phyloP scores from a whole-genome alignment of 2,888 invertebrate genomes.

The Cantharis nigra region DNA sequence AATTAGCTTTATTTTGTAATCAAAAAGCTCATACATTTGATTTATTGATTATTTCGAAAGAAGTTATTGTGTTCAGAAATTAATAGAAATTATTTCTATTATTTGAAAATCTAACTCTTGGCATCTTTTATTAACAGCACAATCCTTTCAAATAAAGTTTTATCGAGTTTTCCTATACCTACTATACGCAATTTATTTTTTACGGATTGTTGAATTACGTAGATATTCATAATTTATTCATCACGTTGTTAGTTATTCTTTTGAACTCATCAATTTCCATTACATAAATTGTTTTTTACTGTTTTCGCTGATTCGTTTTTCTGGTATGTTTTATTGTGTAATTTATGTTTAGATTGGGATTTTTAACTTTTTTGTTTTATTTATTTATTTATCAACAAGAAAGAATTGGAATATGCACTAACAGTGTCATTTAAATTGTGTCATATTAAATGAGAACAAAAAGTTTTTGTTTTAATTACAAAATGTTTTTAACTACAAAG shows the following conservation, averaged over 20 bases:
- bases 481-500: too few relatives aligned
- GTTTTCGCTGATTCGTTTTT: not conserved
- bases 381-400: not conserved
- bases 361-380: not conserved
- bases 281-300: not conserved
- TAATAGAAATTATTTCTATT: not conserved
- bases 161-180: not conserved
- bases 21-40: not conserved
- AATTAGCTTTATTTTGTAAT: not conserved
- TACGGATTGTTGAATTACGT: not conserved
- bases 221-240: not conserved
- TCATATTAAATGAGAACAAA: not conserved
- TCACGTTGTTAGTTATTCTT: not conserved
- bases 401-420: not conserved
- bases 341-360: not conserved
- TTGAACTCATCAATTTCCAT: not conserved
- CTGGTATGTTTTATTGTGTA: not conserved
- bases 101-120: not conserved
- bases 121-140: not conserved
- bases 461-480: not conserved
- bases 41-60: not conserved
- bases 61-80: too few relatives aligned
- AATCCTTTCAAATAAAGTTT: not conserved
- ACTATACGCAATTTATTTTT: not conserved
- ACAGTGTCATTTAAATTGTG: not conserved